Evolutionary conservation across 2,797 vertebrate genomes (phyloP).

Genomic region (Paratrypauchen microcephalus): DNA sequence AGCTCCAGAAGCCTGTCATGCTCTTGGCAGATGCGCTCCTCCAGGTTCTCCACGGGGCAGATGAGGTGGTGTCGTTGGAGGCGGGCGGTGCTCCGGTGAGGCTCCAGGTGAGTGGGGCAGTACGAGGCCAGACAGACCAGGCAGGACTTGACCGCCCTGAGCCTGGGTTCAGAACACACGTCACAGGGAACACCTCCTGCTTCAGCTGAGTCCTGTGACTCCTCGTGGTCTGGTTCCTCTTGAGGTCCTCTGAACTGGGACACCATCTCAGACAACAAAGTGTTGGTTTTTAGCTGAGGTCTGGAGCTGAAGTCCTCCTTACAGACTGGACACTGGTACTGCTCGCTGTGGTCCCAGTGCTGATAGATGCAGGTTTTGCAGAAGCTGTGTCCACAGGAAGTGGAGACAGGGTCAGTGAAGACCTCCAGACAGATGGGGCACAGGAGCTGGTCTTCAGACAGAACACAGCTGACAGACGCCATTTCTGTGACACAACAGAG

Average conservation of each 20-base stretch:
- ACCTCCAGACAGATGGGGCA: constrained; percentile 60
- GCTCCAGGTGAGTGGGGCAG: constrained; percentile 15
- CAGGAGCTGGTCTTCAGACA: constrained; percentile 54
- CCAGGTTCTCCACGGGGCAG: not conserved
- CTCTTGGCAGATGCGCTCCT: not conserved
- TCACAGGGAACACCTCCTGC: constrained; percentile 10
- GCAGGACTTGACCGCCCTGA: constrained; percentile 11
- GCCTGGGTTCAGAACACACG: not conserved
- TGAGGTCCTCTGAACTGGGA: not conserved
- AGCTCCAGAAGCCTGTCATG: constrained; percentile 3
- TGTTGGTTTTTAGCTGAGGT: constrained; percentile 7
- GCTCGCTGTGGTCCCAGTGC: constrained; percentile 43
- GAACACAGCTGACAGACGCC: constrained; percentile 32
- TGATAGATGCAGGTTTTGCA: constrained; percentile 62
- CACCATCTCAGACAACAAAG: constrained; percentile 3
- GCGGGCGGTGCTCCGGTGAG: not conserved
- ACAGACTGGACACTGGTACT: constrained; percentile 4
- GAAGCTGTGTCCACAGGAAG: constrained; percentile 75
- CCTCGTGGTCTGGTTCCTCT: not conserved
- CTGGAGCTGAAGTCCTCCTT: constrained; percentile 1
- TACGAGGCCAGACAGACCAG: constrained; percentile 13
- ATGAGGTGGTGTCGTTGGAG: constrained; percentile 7
- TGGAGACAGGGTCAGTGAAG: constrained; percentile 48
- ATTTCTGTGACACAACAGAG: constrained; percentile 4
- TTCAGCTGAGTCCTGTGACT: not conserved